These are phyloP conservation scores for Cremastobaeus sp. DNA, from an alignment of 2,888 invertebrate genomes.

Conservation along the genomic window DNA sequence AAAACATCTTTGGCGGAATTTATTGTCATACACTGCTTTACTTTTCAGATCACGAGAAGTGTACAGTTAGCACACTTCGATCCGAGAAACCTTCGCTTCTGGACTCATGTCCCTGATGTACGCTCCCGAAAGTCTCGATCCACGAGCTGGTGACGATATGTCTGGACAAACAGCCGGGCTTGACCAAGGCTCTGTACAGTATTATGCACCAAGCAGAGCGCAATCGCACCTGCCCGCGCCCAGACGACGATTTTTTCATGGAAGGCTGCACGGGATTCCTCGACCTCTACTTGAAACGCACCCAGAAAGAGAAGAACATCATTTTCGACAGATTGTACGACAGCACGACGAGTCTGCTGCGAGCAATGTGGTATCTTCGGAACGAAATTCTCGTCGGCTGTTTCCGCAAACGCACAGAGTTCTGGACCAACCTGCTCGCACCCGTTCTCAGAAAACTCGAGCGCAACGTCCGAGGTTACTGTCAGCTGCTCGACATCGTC, in stretches of 20 bases:
- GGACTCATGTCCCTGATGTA: too few species aligned
- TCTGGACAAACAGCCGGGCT: constrained; percentile 78
- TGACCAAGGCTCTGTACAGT: constrained; percentile 77
- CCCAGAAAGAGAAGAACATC: constrained; percentile 73
- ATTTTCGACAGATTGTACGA: constrained; percentile 74
- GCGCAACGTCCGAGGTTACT: constrained; percentile 71
- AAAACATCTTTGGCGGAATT: too few species aligned
- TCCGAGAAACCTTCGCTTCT: too few species aligned
- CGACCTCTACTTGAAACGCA: constrained; percentile 72
- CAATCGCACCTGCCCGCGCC: constrained; percentile 74
- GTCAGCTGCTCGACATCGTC: constrained; percentile 74
- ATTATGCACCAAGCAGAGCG: constrained; percentile 77
- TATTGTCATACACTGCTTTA: too few species aligned
- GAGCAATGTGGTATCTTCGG: constrained; percentile 77
- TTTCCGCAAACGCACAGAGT: constrained; percentile 74
- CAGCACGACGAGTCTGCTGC: constrained; percentile 75
- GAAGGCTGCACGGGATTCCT: constrained; percentile 76
- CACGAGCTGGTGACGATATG: constrained; percentile 78
- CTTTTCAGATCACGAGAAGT: too few species aligned
- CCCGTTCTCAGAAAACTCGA: constrained; percentile 73
- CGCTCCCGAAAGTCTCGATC: constrained; percentile 79
- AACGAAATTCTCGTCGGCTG: constrained; percentile 77
- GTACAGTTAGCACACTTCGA: too few species aligned
- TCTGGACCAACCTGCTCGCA: constrained; percentile 76
- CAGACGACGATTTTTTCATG: constrained; percentile 75